A percentile compares a stretch with the other conserved stretches of the same genome.
Conservation (phyloP, 2,113 vertebrate species). For the Oceanodroma tethys region DNA sequence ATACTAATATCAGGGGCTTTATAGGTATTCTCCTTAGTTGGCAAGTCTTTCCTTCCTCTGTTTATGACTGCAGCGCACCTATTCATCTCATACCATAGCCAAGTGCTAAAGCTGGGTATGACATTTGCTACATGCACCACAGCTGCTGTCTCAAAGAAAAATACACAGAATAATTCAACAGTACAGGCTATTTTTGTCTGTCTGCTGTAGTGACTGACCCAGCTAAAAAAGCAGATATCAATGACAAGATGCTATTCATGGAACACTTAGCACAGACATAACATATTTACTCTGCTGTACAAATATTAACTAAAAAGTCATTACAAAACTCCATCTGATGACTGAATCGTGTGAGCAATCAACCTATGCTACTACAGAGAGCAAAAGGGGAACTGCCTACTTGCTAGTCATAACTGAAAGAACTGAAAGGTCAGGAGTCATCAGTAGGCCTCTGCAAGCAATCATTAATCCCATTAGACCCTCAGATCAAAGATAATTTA, state of each 20-base stretch:
- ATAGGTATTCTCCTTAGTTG: background rate
- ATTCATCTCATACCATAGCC: background rate
- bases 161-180: background rate
- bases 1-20: background rate
- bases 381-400: background rate
- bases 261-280: background rate
- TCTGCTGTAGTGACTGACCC: background rate
- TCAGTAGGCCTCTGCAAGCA: background rate
- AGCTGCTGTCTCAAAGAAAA: background rate
- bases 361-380: background rate
- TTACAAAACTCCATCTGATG: background rate
- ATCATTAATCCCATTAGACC: background rate
- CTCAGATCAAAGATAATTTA: background rate
- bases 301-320: background rate
- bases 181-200: background rate
- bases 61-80: background rate
- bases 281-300: background rate
- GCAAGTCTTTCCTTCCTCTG: background rate
- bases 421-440: background rate
- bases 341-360: background rate
- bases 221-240: background rate
- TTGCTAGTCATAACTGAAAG: background rate
- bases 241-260: background rate
- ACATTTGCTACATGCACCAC: background rate
- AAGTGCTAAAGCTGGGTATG: background rate